Evolutionary conservation across 1,140 invertebrate genomes (phyloP), one percentile per base, ranked within the genome.

Genomic region (Nephila pilipes): DNA sequence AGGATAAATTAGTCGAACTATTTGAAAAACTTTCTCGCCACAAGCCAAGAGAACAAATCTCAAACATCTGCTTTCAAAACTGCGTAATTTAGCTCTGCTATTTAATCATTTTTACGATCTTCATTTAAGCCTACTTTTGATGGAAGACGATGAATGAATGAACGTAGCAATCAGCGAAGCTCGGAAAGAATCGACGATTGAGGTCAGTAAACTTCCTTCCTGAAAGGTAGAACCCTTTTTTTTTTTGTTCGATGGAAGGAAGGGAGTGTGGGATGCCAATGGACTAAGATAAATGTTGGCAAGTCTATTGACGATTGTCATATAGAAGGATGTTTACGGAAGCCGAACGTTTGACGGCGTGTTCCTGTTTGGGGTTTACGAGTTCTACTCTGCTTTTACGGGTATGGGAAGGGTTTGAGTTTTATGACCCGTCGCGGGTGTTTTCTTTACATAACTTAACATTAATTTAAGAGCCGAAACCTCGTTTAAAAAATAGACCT

Each of bases 81-180:
- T 65, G 6, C 63, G n/a, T 75, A 36, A 36, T 75, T 75, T 75
- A 75, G 32, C 65, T 32, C 29, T 32, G 46, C 65, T 14, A 75
- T 75, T 75, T 75, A 32, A 75, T 75, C 65, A 36, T 75, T 75
- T 75, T 36, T 75, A 75, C 65, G 65, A 75, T 75, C 65, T 36
- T 36, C 65, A 32, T 75, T 32, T 75, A 36, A 75, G 29, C 32
- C 16, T 18, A 75, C 2, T 32, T 75, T 32, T 12, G 29, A 18
- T 16, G 25, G 29, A 4, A 36, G 25, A 16, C 25, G 29, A 75
- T 32, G 29, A 75, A 75, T 75, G 63, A 12, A 8, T 4, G 32
- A 75, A 75, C 32, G 10, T 2, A 3, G 29, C 63, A n/a, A 75
- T 75, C 65, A 75, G 16, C 16, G 18, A 29, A 75, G 65, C 3